Evolutionary conservation across 2,797 vertebrate species (phyloP).

Genomic region (Merluccius polli): DNA sequence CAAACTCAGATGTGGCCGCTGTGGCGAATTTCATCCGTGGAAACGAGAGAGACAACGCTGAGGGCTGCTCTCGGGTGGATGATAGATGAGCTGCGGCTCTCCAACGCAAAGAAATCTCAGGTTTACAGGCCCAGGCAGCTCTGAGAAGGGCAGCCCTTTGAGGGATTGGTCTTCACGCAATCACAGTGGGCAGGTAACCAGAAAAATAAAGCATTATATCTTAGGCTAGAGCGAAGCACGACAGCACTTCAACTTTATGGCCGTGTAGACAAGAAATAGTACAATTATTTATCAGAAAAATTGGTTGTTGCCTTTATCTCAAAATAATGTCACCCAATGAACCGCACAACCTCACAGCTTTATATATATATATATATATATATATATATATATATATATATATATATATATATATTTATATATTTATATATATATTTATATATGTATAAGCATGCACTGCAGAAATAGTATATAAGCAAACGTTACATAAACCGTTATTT

Average conservation of each 20-base stretch:
- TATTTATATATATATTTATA: background rate
- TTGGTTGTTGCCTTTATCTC: background rate
- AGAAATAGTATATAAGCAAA: background rate
- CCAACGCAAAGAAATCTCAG: constrained; percentile 53
- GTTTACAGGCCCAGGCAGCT: constrained; percentile 43
- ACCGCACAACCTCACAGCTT: background rate
- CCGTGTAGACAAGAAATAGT: background rate
- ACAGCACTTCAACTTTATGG: background rate
- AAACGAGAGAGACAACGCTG: constrained; percentile 39
- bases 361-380: background rate
- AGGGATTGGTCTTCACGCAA: constrained; percentile 37
- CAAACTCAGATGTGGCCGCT: constrained; percentile 48
- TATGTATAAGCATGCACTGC: background rate
- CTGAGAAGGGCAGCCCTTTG: constrained; percentile 45
- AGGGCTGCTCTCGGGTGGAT: constrained; percentile 51
- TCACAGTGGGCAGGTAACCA: constrained; percentile 23
- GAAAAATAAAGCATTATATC: background rate
- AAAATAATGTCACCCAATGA: background rate
- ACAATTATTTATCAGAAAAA: background rate
- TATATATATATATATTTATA: background rate
- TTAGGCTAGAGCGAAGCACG: background rate
- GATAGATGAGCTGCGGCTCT: constrained; percentile 60
- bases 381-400: background rate
- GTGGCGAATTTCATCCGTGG: constrained; percentile 66
- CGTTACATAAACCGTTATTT: background rate